These are phyloP conservation scores for Danaus plexippus DNA, from an alignment of 1,140 invertebrate genomes.

Conservation along the genomic window DNA sequence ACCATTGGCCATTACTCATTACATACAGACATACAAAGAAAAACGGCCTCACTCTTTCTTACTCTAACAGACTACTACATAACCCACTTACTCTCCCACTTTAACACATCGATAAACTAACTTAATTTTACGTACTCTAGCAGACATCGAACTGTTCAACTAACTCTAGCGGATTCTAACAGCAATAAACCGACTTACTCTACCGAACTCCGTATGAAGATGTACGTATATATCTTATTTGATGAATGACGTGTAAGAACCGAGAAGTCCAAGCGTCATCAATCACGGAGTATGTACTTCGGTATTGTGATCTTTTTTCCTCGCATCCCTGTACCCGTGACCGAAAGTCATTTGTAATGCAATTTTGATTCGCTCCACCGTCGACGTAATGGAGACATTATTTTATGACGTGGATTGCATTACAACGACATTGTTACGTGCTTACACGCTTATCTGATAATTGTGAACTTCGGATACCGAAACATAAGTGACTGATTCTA, in stretches of 20 bases:
- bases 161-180: too few species aligned
- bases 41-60: constrained; percentile 12
- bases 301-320: constrained; percentile 35
- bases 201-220: too few species aligned
- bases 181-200: too few species aligned
- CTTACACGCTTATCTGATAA: constrained; percentile 8
- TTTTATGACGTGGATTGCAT: constrained; percentile 31
- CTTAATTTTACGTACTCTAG: too few species aligned
- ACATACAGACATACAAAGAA: constrained; percentile 23
- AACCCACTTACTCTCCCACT: too few species aligned
- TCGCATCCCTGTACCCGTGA: constrained; percentile 39
- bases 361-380: constrained; percentile 59
- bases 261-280: constrained; percentile 27
- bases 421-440: constrained; percentile 19
- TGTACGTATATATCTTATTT: too few species aligned
- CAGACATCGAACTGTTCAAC: too few species aligned
- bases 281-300: constrained; percentile 40
- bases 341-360: constrained; percentile 51
- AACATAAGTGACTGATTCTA: too few species aligned
- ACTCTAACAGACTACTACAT: not conserved
- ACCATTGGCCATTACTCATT: constrained; percentile 26
- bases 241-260: too few species aligned
- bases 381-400: constrained; percentile 52
- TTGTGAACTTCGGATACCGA: too few species aligned
- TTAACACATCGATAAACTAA: too few species aligned